Conservation (phyloP, 1,140 invertebrate genomes). For the Xylocopa sonorina region DNA sequence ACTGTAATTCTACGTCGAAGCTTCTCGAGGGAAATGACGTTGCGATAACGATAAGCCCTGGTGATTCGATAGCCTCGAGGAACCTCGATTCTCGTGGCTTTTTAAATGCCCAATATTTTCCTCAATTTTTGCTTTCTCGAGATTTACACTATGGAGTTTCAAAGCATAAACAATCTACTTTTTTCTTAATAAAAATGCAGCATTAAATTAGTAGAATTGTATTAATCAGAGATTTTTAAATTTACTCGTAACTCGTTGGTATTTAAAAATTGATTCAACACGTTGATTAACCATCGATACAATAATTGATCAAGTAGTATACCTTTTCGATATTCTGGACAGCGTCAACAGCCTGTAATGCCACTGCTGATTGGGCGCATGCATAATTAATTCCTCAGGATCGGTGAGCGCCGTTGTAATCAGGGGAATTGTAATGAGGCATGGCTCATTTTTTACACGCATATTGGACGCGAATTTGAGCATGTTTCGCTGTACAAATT, state of each 20-base stretch:
- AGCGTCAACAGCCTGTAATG: neutral
- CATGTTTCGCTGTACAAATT: too few species aligned
- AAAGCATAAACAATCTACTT: too few species aligned
- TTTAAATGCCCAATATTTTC: too few species aligned
- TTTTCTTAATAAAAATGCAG: too few species aligned
- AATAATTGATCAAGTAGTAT: constrained; percentile 16
- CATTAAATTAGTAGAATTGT: too few species aligned
- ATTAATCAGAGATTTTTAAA: too few species aligned
- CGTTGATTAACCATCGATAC: neutral
- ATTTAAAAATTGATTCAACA: neutral
- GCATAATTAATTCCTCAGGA: constrained; percentile 43
- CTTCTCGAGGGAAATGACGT: neutral
- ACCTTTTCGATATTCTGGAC: constrained; percentile 5
- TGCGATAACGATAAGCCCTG: neutral
- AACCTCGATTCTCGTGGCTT: too few species aligned
- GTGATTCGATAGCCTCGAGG: neutral
- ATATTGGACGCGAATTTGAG: neutral
- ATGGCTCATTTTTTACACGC: neutral
- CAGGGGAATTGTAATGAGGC: neutral
- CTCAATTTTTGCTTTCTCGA: too few species aligned
- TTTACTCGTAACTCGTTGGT: neutral
- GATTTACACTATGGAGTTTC: too few species aligned
- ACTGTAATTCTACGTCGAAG: constrained; percentile 45
- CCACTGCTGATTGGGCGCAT: constrained; percentile 26
- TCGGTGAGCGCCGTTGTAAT: neutral